Evolutionary conservation across 2,113 vertebrate species (phyloP).

Genomic region (Ginglymostoma cirratum): DNA sequence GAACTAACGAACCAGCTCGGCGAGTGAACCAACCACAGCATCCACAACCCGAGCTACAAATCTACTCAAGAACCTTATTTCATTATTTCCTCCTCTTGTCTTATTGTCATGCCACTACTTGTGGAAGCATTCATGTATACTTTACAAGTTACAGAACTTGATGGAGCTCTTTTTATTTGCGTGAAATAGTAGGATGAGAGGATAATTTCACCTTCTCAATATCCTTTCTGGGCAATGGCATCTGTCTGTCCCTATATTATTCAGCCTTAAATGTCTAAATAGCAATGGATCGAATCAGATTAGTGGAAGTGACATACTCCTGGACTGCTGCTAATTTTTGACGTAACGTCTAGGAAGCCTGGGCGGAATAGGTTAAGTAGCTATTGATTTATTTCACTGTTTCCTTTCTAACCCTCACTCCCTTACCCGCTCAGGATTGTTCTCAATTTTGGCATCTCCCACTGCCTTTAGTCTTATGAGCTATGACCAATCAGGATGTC

Average conservation of each 20-base stretch:
- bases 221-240: no score
- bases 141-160: neutral
- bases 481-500: neutral
- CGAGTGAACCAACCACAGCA: no score
- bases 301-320: neutral
- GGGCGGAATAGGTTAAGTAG: neutral
- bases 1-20: no score
- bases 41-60: no score
- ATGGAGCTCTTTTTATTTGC: neutral
- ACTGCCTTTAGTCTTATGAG: neutral
- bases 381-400: neutral
- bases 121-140: neutral
- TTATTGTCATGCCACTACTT: neutral
- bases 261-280: no score
- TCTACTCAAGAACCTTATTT: neutral
- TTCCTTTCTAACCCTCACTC: neutral
- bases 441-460: neutral
- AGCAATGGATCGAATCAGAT: no score
- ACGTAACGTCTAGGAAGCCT: neutral
- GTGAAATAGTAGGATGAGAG: neutral
- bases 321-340: neutral
- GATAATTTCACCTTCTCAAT: neutral
- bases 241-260: no score
- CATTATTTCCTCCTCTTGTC: neutral
- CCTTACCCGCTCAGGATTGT: neutral